phyloP scores from a whole-genome alignment of 2,888 invertebrate species.

The Leucophenga maculata region DNA sequence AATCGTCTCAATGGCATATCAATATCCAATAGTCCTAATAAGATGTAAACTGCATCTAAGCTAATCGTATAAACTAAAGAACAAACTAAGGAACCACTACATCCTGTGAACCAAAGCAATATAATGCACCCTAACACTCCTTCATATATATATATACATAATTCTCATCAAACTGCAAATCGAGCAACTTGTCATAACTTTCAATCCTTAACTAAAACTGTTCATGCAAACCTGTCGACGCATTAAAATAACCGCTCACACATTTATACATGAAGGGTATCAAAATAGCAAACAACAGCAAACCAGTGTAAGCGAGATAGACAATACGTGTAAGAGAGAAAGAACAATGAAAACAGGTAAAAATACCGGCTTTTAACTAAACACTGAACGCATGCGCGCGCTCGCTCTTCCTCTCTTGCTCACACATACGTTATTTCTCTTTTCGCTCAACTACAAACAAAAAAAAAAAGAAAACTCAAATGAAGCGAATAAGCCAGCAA shows the following conservation, averaged over 20 bases:
- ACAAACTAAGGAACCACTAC: too few species aligned
- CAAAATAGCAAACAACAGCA: constrained; percentile 12
- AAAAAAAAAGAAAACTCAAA: constrained; percentile 17
- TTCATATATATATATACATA: too few species aligned
- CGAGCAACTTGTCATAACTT: too few species aligned
- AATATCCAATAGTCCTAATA: too few species aligned
- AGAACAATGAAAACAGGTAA: constrained; percentile 14
- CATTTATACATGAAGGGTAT: not conserved
- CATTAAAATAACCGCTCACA: not conserved
- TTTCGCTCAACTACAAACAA: constrained; percentile 21
- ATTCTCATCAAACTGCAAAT: too few species aligned
- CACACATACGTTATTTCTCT: not conserved
- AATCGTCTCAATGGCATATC: too few species aligned
- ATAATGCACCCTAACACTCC: too few species aligned
- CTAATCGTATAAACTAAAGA: too few species aligned
- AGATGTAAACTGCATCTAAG: too few species aligned
- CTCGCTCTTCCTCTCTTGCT: not conserved
- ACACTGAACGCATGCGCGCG: not conserved
- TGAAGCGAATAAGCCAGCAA: constrained; percentile 17
- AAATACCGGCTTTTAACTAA: constrained; percentile 22
- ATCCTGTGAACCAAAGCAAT: too few species aligned
- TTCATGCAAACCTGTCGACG: too few species aligned
- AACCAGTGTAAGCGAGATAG: constrained; percentile 2
- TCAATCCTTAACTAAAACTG: too few species aligned
- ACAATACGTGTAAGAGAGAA: constrained; percentile 7